These are phyloP conservation scores for Anser cygnoides DNA, from an alignment of 2,113 vertebrate species.

Conservation along the genomic window DNA sequence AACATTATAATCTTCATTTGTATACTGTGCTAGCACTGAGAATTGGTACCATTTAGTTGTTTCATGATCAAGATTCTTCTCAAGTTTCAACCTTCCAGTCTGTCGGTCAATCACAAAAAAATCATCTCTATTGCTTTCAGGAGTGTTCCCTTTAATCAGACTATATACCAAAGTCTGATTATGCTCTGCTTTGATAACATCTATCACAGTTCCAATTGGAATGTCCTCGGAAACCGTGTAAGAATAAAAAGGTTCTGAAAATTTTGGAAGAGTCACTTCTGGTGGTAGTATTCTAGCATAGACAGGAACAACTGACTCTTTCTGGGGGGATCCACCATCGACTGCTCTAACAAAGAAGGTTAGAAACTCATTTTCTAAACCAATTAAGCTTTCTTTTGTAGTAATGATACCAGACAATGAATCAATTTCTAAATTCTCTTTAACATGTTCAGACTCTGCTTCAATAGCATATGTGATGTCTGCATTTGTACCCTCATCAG, in stretches of 20 bases:
- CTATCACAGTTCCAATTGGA: conserved; percentile 90
- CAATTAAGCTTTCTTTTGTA: conserved; percentile 95
- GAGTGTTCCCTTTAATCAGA: conserved; percentile 88
- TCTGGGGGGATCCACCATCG: conserved; percentile 87
- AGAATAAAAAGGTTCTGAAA: conserved; percentile 91
- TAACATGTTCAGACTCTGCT: conserved; percentile 88
- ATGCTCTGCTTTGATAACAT: conserved; percentile 85
- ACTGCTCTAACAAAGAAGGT: conserved; percentile 91
- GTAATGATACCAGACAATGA: conserved; percentile 85
- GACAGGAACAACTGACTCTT: conserved; percentile 87
- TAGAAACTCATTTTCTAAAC: conserved; percentile 91
- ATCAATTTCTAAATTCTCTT: conserved; percentile 94
- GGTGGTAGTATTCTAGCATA: conserved; percentile 89
- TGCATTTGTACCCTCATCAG: conserved; percentile 95
- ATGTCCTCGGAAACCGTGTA: conserved; percentile 89
- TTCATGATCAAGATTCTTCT: conserved; percentile 93
- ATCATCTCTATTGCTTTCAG: conserved; percentile 92
- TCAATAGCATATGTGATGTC: conserved; percentile 90
- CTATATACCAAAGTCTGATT: conserved; percentile 82
- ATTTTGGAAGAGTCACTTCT: conserved; percentile 86
- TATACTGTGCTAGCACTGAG: conserved; percentile 80
- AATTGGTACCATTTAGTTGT: conserved; percentile 96
- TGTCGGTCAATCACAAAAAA: conserved; percentile 89
- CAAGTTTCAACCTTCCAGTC: conserved; percentile 89
- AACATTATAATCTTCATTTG: conserved; percentile 79